A percentile compares a stretch with the other conserved stretches of the same genome.
Evolutionary conservation across 2,113 vertebrate species (phyloP).

Genomic region (Gadus chalcogrammus): DNA sequence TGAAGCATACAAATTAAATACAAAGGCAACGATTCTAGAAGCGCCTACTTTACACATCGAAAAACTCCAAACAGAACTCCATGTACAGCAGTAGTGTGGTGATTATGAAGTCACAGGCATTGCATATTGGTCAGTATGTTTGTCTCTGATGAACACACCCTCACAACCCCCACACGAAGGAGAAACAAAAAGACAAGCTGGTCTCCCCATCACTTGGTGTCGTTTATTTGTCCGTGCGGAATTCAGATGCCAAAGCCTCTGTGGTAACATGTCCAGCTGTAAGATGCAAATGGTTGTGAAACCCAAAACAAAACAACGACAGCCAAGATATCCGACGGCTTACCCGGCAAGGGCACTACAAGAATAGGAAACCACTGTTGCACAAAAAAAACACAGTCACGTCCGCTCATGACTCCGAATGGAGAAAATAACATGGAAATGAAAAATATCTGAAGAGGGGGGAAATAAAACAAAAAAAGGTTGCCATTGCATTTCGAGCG

Average conservation of each 20-base stretch:
- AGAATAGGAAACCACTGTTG: background rate
- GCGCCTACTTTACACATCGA: slow-evolving; percentile 84
- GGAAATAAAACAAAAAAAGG: slow-evolving; percentile 31
- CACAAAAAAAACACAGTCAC: slow-evolving; percentile 53
- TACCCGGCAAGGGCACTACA: too few relatives aligned
- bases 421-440: slow-evolving; percentile 32
- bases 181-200: too few relatives aligned
- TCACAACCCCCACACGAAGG: too few relatives aligned
- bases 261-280: too few relatives aligned
- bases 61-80: slow-evolving; percentile 53
- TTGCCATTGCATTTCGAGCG: slow-evolving; percentile 53
- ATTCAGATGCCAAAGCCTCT: too few relatives aligned
- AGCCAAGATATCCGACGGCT: background rate
- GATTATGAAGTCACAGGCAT: slow-evolving; percentile 54
- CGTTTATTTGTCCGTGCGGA: too few relatives aligned
- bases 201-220: too few relatives aligned
- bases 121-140: slow-evolving; percentile 68
- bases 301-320: slow-evolving; percentile 1
- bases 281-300: background rate
- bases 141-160: slow-evolving; percentile 4
- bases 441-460: background rate
- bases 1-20: slow-evolving; percentile 81
- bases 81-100: slow-evolving; percentile 83
- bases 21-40: slow-evolving; percentile 81
- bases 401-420: slow-evolving; percentile 12